Evolutionary conservation across 2,113 vertebrate genomes (phyloP).

Genomic region (Meleagris gallopavo): DNA sequence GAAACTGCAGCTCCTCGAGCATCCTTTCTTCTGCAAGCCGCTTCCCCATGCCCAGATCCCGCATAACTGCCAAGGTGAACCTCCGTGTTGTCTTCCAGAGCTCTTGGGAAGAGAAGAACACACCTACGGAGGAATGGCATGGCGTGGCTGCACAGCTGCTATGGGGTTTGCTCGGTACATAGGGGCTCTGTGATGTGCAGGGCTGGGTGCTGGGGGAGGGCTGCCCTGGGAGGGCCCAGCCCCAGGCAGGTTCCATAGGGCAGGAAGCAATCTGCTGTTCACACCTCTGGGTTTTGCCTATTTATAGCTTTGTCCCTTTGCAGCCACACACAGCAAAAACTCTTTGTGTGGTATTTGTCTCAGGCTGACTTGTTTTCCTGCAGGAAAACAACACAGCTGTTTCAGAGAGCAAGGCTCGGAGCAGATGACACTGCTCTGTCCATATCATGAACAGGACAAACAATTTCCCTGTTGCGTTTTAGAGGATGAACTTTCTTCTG

Average conservation of each 20-base stretch:
- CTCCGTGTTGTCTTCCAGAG: slow-evolving; percentile 47
- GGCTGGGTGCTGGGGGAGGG: not conserved
- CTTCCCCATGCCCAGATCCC: slow-evolving; percentile 65
- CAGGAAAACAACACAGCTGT: not conserved
- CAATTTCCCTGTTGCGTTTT: not conserved
- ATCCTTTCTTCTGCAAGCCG: slow-evolving; percentile 23
- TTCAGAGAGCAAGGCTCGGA: not conserved
- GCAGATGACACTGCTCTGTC: not conserved
- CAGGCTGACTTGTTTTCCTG: not conserved
- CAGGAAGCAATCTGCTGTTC: not conserved
- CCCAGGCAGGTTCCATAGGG: not conserved
- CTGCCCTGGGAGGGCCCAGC: not conserved
- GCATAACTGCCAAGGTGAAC: slow-evolving; percentile 38
- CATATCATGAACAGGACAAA: not conserved
- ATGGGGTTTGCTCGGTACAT: fast-evolving
- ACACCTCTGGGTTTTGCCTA: not conserved
- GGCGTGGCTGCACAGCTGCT: fast-evolving
- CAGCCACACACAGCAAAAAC: not conserved
- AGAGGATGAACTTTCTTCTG: not conserved
- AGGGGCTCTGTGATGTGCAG: not conserved
- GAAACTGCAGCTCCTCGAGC: slow-evolving; percentile 62
- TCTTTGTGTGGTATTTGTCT: not conserved
- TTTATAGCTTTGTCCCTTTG: not conserved
- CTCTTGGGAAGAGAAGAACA: slow-evolving; percentile 69
- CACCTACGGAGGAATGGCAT: slow-evolving; percentile 1